Conservation (phyloP, 2,113 vertebrate species). For the Dicentrarchus labrax region DNA sequence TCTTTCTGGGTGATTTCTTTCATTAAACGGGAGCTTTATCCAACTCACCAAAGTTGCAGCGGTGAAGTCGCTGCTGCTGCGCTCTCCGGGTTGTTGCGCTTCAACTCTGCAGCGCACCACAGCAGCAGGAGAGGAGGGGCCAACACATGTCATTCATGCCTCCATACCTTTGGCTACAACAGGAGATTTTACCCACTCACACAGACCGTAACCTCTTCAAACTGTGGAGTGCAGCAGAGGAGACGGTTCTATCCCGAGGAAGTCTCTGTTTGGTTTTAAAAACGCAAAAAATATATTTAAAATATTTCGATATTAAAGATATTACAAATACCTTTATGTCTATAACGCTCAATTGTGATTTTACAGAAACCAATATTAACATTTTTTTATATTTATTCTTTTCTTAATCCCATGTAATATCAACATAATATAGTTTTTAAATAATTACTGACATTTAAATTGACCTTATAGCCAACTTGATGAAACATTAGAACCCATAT, state of each 20-base stretch:
- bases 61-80: conserved; percentile 74
- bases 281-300: too few relatives aligned
- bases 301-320: neutral
- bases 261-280: accelerated
- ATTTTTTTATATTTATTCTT: neutral
- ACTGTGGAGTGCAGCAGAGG: neutral
- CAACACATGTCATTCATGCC: conserved; percentile 67
- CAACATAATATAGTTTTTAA: neutral
- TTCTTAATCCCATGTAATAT: neutral
- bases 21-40: conserved; percentile 42
- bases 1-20: neutral
- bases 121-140: conserved; percentile 67
- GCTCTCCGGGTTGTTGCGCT: conserved; percentile 73
- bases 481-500: neutral
- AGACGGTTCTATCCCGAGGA: neutral
- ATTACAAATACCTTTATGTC: neutral
- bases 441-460: neutral
- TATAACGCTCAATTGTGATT: neutral
- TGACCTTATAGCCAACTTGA: neutral
- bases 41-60: conserved; percentile 82
- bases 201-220: neutral
- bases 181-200: neutral
- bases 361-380: neutral
- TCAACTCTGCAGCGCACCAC: conserved; percentile 59
- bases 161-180: conserved; percentile 30